phyloP scores from a whole-genome alignment of 2,888 invertebrate genomes.

The Psococerastis gibbosa region DNA sequence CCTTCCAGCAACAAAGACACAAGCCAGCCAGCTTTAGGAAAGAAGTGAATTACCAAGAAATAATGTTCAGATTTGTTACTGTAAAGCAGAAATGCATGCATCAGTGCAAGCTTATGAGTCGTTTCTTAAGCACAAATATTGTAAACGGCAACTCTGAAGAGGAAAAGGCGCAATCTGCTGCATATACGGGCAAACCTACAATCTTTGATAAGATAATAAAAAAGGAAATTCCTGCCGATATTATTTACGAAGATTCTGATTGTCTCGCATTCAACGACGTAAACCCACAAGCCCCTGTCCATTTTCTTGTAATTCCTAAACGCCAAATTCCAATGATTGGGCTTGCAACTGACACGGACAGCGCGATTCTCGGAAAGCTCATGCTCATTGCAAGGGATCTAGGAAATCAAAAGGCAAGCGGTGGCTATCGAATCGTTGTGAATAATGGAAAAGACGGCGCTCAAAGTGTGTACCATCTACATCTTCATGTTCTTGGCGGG shows the following conservation, averaged over 20 bases:
- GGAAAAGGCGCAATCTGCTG: neutral
- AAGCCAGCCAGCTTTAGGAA: too few relatives aligned
- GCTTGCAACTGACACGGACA: slow-evolving; percentile 34
- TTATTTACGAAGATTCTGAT: slow-evolving; percentile 62
- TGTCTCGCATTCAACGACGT: slow-evolving; percentile 68
- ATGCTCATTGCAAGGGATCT: slow-evolving; percentile 45
- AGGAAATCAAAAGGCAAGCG: slow-evolving; percentile 38
- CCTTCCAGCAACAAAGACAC: too few relatives aligned
- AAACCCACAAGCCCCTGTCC: slow-evolving; percentile 61
- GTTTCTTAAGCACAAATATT: too few relatives aligned
- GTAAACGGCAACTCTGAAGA: too few relatives aligned
- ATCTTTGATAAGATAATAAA: slow-evolving; percentile 63
- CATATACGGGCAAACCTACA: slow-evolving; percentile 26
- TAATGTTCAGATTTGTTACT: too few relatives aligned
- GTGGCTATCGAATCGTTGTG: slow-evolving; percentile 55
- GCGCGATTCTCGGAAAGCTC: slow-evolving; percentile 51
- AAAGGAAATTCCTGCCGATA: slow-evolving; percentile 59
- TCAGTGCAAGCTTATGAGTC: too few relatives aligned
- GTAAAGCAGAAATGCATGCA: too few relatives aligned
- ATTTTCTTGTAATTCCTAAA: slow-evolving; percentile 71
- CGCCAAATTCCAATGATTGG: slow-evolving; percentile 43
- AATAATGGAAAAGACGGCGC: slow-evolving; percentile 64
- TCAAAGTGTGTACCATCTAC: slow-evolving; percentile 70
- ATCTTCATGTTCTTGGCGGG: slow-evolving; percentile 65
- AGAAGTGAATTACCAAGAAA: too few relatives aligned